A percentile compares a stretch with the other conserved stretches of the same genome.
Evolutionary conservation across 1,140 invertebrate species (phyloP).

Genomic region (Papilio helenus): DNA sequence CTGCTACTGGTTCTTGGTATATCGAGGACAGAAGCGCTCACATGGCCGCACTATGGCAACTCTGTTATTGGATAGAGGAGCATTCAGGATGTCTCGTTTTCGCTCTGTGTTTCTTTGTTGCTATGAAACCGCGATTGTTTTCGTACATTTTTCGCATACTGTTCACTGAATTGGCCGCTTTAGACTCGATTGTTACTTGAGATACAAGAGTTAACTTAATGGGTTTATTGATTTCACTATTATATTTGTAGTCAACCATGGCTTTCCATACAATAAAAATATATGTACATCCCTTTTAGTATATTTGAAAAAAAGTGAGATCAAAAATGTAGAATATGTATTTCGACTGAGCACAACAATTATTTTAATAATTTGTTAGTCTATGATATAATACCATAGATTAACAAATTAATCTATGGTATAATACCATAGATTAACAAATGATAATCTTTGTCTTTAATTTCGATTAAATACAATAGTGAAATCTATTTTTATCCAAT

Average conservation of each 20-base stretch:
- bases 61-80: slow-evolving; percentile 71
- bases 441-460: neutral
- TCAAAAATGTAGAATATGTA: too few species aligned
- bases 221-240: too few species aligned
- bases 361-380: too few species aligned
- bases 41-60: slow-evolving; percentile 69
- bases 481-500: neutral
- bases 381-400: too few species aligned
- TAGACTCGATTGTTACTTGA: neutral
- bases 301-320: too few species aligned
- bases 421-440: too few species aligned
- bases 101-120: slow-evolving; percentile 69
- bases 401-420: too few species aligned
- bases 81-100: slow-evolving; percentile 61
- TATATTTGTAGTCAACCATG: too few species aligned
- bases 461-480: neutral
- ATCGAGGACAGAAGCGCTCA: slow-evolving; percentile 70
- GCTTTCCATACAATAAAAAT: neutral
- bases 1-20: slow-evolving; percentile 57
- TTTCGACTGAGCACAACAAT: too few species aligned
- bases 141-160: slow-evolving; percentile 58
- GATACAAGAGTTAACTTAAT: too few species aligned
- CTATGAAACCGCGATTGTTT: slow-evolving; percentile 69
- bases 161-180: slow-evolving; percentile 42
- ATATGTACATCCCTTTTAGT: neutral